Conservation (phyloP, 53 echinoderm and acorn worm genomes). For the Apostichopus leukothele region DNA sequence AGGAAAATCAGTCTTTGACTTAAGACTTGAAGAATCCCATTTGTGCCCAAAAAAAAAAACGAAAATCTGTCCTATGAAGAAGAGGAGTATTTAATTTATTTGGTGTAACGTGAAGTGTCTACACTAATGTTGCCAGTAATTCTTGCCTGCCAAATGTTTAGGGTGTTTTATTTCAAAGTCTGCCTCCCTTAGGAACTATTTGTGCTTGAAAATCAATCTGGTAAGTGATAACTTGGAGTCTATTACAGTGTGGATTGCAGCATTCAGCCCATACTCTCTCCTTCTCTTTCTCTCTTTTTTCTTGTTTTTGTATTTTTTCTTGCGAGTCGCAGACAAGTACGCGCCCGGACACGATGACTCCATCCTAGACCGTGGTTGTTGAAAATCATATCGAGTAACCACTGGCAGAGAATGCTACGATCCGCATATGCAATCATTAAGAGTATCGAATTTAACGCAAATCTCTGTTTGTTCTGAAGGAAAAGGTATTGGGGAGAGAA, state of each 20-base stretch:
- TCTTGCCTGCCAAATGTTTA: slow-evolving; percentile 31
- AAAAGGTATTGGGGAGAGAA: too few species aligned
- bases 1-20: too few species aligned
- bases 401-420: too few species aligned
- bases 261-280: not conserved
- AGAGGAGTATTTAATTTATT: too few species aligned
- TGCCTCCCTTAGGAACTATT: slow-evolving; percentile 26
- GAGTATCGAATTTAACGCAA: too few species aligned
- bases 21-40: too few species aligned
- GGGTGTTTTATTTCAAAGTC: slow-evolving; percentile 27
- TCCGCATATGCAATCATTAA: too few species aligned
- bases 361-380: not conserved
- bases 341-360: not conserved
- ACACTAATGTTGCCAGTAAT: slow-evolving; percentile 31
- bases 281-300: not conserved
- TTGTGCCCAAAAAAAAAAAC: too few species aligned
- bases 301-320: not conserved
- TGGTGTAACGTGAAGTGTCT: too few species aligned
- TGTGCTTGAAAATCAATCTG: slow-evolving; percentile 40
- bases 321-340: not conserved
- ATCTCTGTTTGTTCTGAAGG: too few species aligned
- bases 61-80: too few species aligned
- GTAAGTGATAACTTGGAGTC: slow-evolving; percentile 10
- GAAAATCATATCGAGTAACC: not conserved
- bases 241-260: slow-evolving; percentile 11